Conservation (phyloP, 2,797 vertebrate species). For the Crax fasciolata region DNA sequence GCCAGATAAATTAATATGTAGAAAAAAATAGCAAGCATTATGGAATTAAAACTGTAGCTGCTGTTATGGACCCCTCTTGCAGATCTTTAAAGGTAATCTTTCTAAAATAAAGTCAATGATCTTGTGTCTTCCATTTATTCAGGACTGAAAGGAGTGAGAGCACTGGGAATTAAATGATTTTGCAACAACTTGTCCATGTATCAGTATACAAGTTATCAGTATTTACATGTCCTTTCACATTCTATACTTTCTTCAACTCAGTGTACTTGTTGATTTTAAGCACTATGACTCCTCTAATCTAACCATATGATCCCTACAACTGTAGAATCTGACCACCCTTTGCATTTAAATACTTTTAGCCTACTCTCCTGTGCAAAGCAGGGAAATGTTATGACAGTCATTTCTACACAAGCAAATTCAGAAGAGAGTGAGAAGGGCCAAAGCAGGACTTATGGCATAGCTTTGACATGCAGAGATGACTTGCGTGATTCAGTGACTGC, state of each 20-base stretch:
- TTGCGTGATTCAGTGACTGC: not conserved
- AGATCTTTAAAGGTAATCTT: not conserved
- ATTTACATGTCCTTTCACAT: not conserved
- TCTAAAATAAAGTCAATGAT: not conserved
- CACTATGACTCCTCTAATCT: not conserved
- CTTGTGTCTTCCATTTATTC: not conserved
- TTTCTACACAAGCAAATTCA: not conserved
- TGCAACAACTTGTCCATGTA: not conserved
- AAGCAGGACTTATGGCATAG: not conserved
- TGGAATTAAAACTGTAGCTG: not conserved
- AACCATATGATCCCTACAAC: accelerated
- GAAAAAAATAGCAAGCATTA: not conserved
- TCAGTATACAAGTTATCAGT: not conserved
- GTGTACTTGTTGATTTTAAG: not conserved
- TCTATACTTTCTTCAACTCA: not conserved
- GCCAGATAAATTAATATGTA: not conserved
- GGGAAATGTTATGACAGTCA: not conserved
- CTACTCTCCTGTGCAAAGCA: not conserved
- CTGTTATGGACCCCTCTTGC: not conserved
- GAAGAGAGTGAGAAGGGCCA: not conserved
- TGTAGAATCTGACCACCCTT: not conserved
- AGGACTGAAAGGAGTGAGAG: not conserved
- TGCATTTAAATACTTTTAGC: not conserved
- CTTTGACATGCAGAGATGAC: not conserved
- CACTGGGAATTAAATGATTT: not conserved